Evolutionary conservation across 2,113 vertebrate species (phyloP).

Genomic region (Cathartes aura): DNA sequence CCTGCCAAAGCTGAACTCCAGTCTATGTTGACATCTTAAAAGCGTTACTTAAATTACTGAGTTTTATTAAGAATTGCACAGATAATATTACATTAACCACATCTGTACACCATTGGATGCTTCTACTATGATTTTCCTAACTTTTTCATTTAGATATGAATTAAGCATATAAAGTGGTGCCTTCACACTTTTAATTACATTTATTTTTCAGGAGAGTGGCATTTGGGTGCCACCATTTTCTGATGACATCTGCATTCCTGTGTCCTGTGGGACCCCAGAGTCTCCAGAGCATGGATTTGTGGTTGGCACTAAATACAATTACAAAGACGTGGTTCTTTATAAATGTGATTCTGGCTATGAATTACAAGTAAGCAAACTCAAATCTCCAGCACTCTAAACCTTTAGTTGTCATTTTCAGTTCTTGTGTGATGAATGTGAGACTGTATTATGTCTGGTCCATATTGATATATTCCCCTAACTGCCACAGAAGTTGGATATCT

Average conservation of each 20-base stretch:
- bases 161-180: background rate
- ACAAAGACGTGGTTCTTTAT: conserved; percentile 82
- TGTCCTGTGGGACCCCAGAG: conserved; percentile 85
- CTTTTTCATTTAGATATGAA: background rate
- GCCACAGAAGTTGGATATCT: background rate
- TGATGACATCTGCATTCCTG: conserved; percentile 82
- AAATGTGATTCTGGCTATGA: conserved; percentile 89
- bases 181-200: background rate
- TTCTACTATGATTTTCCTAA: background rate
- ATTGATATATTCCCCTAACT: background rate
- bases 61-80: background rate
- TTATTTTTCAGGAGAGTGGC: conserved; percentile 79
- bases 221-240: conserved; percentile 87
- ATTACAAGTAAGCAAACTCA: conserved; percentile 82
- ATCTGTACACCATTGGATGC: background rate
- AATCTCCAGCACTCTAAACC: background rate
- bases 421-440: background rate
- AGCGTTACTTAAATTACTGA: background rate
- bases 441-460: background rate
- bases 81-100: background rate
- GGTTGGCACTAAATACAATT: conserved; percentile 82
- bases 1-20: background rate
- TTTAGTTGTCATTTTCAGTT: background rate
- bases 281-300: conserved; percentile 81
- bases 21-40: background rate